These are phyloP conservation scores for Atta cephalotes DNA, from an alignment of 1,140 invertebrate genomes.

Conservation along the genomic window DNA sequence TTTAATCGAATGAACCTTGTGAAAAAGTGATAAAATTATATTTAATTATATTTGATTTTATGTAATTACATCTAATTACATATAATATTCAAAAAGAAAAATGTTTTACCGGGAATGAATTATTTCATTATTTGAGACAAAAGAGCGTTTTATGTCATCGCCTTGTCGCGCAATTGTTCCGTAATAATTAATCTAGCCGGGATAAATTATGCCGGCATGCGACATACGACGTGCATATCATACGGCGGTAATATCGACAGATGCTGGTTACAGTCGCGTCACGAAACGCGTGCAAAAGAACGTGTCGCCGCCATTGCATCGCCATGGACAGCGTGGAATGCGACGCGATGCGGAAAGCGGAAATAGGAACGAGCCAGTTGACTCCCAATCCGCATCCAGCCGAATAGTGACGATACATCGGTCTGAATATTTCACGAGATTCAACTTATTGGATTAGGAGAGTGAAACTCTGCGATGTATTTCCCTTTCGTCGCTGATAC, in stretches of 20 bases:
- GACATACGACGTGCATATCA: constrained; percentile 38
- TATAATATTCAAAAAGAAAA: neutral
- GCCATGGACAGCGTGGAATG: constrained; percentile 32
- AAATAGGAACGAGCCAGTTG: constrained; percentile 52
- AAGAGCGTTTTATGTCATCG: neutral
- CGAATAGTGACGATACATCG: constrained; percentile 28
- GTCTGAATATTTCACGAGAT: constrained; percentile 68
- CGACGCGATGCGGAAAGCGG: constrained; percentile 50
- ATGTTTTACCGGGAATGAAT: neutral
- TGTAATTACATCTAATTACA: neutral
- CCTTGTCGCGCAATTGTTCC: constrained; percentile 23
- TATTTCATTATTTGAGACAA: constrained; percentile 13
- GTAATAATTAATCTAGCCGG: constrained; percentile 24
- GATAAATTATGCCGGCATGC: constrained; percentile 19
- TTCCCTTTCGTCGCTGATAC: neutral
- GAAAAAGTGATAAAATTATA: neutral
- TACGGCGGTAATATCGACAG: constrained; percentile 58
- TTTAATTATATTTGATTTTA: neutral
- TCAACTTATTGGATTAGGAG: constrained; percentile 36
- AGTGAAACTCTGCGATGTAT: neutral
- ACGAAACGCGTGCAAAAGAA: constrained; percentile 52
- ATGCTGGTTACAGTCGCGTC: constrained; percentile 57
- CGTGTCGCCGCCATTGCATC: constrained; percentile 31
- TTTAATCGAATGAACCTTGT: neutral
- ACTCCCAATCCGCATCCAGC: constrained; percentile 40